These are phyloP conservation scores for Trisateles emortualis DNA, from an alignment of 2,888 invertebrate genomes.

Conservation along the genomic window DNA sequence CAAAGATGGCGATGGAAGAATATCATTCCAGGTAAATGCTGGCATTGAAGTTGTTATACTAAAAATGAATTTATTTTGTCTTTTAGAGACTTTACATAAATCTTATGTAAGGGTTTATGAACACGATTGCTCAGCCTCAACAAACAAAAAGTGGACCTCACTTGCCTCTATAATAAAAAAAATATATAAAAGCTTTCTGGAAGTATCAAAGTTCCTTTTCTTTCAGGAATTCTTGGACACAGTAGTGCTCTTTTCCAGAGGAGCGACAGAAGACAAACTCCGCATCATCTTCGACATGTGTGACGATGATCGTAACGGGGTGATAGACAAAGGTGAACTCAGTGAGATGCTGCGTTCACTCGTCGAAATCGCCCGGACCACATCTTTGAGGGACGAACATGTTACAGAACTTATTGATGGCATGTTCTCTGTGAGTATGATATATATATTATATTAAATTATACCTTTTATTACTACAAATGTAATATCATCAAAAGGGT, in stretches of 20 bases:
- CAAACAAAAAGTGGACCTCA: no score
- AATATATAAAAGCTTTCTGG: no score
- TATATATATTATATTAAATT: neutral
- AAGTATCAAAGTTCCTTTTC: no score
- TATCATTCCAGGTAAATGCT: slow-evolving; percentile 95
- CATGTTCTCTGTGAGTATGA: slow-evolving; percentile 92
- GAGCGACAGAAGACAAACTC: slow-evolving; percentile 96
- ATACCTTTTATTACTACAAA: no score
- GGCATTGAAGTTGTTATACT: no score
- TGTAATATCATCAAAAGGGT: no score
- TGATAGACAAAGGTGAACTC: slow-evolving; percentile 96
- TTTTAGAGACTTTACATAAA: no score
- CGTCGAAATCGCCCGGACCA: slow-evolving; percentile 97
- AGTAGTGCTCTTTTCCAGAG: slow-evolving; percentile 96
- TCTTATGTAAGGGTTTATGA: no score
- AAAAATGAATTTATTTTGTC: no score
- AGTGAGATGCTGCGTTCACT: slow-evolving; percentile 97
- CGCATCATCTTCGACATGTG: slow-evolving; percentile 99
- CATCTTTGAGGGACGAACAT: slow-evolving; percentile 95
- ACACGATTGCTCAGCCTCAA: no score
- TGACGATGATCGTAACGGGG: slow-evolving; percentile 97
- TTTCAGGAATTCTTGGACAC: slow-evolving; percentile 96
- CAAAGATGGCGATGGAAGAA: slow-evolving; percentile 96
- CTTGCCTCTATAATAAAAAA: no score
- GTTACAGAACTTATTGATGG: slow-evolving; percentile 97